phyloP scores from a whole-genome alignment of 2,888 invertebrate genomes.

The Polylopha cassiicola region DNA sequence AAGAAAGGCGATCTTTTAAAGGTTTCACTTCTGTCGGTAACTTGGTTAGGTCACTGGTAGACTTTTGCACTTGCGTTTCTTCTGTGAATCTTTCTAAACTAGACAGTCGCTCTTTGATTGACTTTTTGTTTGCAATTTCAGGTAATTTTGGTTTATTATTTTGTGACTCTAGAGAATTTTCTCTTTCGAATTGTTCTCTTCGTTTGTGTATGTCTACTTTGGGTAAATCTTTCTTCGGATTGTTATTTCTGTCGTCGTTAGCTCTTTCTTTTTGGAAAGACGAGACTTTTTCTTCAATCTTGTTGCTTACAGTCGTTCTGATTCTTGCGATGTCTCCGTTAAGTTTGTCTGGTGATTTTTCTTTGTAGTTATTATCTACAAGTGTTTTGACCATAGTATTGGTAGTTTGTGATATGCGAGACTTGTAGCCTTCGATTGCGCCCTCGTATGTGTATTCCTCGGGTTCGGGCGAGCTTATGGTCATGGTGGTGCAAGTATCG shows the following conservation, averaged over 20 bases:
- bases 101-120: conserved; percentile 84
- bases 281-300: conserved; percentile 80
- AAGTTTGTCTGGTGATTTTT: conserved; percentile 62
- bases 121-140: conserved; percentile 81
- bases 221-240: conserved; percentile 79
- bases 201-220: conserved; percentile 90
- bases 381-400: conserved; percentile 65
- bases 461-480: conserved; percentile 82
- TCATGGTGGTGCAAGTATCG: conserved; percentile 82
- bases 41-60: conserved; percentile 65
- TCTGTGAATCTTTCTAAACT: conserved; percentile 82
- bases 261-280: conserved; percentile 75
- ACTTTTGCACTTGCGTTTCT: conserved; percentile 67
- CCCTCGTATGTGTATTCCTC: conserved; percentile 92
- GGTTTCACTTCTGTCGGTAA: conserved; percentile 79
- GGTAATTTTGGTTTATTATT: conserved; percentile 74
- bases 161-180: conserved; percentile 73
- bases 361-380: conserved; percentile 63
- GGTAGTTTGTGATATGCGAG: conserved; percentile 80
- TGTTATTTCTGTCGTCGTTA: conserved; percentile 65
- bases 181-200: conserved; percentile 88
- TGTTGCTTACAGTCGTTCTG: conserved; percentile 71
- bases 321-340: conserved; percentile 67
- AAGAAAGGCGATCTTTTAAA: conserved; percentile 79
- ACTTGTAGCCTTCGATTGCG: conserved; percentile 91